Base-by-base conservation (phyloP, 2,888 invertebrate species). In the Melanchra persicariae region DNA sequence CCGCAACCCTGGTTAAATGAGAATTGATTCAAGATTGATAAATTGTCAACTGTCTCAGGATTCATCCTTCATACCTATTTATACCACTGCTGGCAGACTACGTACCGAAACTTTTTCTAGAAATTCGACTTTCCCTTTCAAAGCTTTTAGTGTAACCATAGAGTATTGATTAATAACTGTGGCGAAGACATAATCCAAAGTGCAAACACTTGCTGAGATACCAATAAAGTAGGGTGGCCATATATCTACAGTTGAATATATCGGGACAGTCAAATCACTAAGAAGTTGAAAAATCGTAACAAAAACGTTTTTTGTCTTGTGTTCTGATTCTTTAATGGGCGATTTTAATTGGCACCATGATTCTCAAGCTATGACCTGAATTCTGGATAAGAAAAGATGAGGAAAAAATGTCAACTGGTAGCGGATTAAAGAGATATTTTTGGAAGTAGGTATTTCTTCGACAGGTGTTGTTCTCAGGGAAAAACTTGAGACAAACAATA, bases 181-280 rank as follows among this genome's bases (percentile, higher is more conserved):
- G 26, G 22, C 47, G 59, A 65, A 74, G 55, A 54, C 64, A 68
- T 79, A 73, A 70, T 64, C 43, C 64, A n/a, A 68, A 82, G 79
- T 75, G 67, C 70, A 67, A 79, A 82, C 68, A 84, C 57, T 70
- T 78, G 61, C 64, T 68, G n/a, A 51, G 55, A 52, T 65, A 74
- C 45, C 47, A 60, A 63, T 58, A 69, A 74, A 64, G 66, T 75
- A 74, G 68, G 60, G 82, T 74, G 24, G 17, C 85, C 76, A 79
- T 70, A 66, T 61, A n/a, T n/a, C n/a, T n/a, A 66, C 12, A 70
- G 55, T 12, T 9, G 17, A 65, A 52, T 64, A 55, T 69, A 37
- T 55, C 40, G 10, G 47, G 57, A 55, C 45, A 49, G 10, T 6
- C 15, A 2, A 47, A 61, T 57, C 45, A 60, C 66, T 45, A 60